phyloP scores from a whole-genome alignment of 2,113 vertebrate species.

The Spheniscus mendiculus region DNA sequence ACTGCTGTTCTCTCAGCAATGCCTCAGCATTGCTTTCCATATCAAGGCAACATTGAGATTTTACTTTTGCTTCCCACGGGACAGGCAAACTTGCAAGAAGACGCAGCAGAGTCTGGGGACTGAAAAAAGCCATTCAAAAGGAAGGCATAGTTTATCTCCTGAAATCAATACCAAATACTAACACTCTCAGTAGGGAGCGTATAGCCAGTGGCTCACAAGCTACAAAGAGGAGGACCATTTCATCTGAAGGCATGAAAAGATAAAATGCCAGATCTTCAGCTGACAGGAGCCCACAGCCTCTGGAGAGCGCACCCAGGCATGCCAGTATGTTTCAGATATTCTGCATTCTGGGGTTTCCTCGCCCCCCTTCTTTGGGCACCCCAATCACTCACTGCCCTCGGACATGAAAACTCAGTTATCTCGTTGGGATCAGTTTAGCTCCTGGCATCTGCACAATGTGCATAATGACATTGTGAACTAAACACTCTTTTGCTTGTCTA shows the following conservation, averaged over 20 bases:
- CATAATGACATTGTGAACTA: background rate
- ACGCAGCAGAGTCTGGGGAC: background rate
- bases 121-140: background rate
- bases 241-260: background rate
- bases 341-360: background rate
- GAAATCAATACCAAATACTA: background rate
- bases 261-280: background rate
- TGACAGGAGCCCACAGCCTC: background rate
- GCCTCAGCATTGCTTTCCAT: background rate
- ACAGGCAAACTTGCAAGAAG: background rate
- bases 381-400: background rate
- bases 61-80: background rate
- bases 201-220: background rate
- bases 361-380: background rate
- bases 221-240: background rate
- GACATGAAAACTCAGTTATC: background rate
- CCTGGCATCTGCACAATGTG: background rate
- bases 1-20: background rate
- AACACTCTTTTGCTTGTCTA: background rate
- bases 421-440: background rate
- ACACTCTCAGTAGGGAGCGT: background rate
- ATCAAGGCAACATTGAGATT: background rate
- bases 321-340: background rate
- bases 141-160: background rate
- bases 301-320: fast-evolving